A percentile compares a stretch with the other conserved stretches of the same genome.
These are phyloP conservation scores for Rhinophrynus dorsalis DNA, from an alignment of 2,797 vertebrate species.

Conservation along the genomic window DNA sequence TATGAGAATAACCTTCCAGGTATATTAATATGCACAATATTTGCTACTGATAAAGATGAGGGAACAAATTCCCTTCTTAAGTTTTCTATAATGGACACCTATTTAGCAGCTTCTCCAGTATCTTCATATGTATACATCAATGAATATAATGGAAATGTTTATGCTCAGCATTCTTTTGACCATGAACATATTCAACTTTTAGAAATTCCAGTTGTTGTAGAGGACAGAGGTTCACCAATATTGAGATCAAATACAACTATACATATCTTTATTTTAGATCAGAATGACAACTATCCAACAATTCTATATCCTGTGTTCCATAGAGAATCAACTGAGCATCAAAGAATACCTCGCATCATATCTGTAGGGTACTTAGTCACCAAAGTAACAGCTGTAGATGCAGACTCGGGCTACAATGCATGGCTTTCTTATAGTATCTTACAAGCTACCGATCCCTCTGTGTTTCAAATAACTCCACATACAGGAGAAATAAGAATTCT, in stretches of 20 bases:
- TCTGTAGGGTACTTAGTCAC: constrained; percentile 65
- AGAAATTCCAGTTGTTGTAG: constrained; percentile 63
- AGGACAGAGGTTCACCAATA: constrained; percentile 63
- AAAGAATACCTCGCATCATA: constrained; percentile 76
- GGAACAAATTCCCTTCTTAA: constrained; percentile 64
- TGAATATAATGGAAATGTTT: constrained; percentile 63
- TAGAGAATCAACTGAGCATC: constrained; percentile 63
- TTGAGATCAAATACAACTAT: constrained; percentile 66
- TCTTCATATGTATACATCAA: constrained; percentile 64
- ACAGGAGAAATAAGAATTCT: constrained; percentile 57
- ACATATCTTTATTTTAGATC: constrained; percentile 68
- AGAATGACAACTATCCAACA: constrained; percentile 66
- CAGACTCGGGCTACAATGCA: constrained; percentile 67
- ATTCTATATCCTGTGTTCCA: constrained; percentile 64
- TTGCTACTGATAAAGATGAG: constrained; percentile 62
- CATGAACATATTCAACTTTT: constrained; percentile 70
- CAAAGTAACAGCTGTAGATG: constrained; percentile 74
- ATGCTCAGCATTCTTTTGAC: constrained; percentile 67
- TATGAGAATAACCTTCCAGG: constrained; percentile 69
- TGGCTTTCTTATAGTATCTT: constrained; percentile 63
- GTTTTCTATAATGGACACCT: constrained; percentile 58
- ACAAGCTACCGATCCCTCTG: constrained; percentile 61
- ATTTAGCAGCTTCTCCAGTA: constrained; percentile 17
- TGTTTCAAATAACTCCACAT: constrained; percentile 60
- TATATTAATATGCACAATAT: constrained; percentile 73